Conservation (phyloP, 2,797 vertebrate genomes). For the Emydoidea blandingii region DNA sequence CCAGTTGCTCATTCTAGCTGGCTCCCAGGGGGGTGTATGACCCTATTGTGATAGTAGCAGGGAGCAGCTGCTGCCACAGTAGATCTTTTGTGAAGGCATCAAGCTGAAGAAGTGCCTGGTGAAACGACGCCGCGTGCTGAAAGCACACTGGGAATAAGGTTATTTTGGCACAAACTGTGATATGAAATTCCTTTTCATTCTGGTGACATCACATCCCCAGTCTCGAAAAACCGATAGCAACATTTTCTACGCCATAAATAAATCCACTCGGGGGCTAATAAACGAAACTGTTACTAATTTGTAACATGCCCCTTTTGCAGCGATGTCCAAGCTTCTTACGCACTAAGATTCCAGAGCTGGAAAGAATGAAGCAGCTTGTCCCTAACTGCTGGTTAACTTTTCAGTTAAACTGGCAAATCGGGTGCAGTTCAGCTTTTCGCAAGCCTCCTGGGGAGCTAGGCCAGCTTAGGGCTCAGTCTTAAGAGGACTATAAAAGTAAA, state of each 20-base stretch:
- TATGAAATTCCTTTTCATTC: constrained; percentile 72
- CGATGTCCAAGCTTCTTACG: constrained; percentile 78
- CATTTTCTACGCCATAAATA: constrained; percentile 78
- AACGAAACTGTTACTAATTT: constrained; percentile 78
- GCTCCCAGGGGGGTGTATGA: neutral
- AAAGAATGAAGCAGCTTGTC: constrained; percentile 84
- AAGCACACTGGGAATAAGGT: constrained; percentile 69
- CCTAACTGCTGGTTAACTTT: constrained; percentile 80
- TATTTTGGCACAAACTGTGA: constrained; percentile 49
- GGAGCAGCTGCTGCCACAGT: constrained; percentile 41
- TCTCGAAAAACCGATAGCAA: constrained; percentile 70
- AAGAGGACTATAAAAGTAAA: constrained; percentile 80
- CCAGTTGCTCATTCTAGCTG: neutral
- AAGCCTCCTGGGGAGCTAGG: constrained; percentile 70
- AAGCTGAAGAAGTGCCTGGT: constrained; percentile 47
- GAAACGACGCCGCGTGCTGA: constrained; percentile 71
- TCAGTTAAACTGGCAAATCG: constrained; percentile 77
- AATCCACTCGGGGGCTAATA: constrained; percentile 74
- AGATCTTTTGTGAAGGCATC: constrained; percentile 67
- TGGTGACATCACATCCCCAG: constrained; percentile 64
- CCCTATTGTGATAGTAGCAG: constrained; percentile 31
- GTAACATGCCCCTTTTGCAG: constrained; percentile 77
- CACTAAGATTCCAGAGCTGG: constrained; percentile 78
- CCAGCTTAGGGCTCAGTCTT: constrained; percentile 72
- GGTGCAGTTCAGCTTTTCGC: constrained; percentile 82